A percentile compares a stretch with the other conserved stretches of the same genome.
These are phyloP conservation scores for Rhorus exstirpatorius DNA, from an alignment of 2,888 invertebrate genomes.

Conservation along the genomic window DNA sequence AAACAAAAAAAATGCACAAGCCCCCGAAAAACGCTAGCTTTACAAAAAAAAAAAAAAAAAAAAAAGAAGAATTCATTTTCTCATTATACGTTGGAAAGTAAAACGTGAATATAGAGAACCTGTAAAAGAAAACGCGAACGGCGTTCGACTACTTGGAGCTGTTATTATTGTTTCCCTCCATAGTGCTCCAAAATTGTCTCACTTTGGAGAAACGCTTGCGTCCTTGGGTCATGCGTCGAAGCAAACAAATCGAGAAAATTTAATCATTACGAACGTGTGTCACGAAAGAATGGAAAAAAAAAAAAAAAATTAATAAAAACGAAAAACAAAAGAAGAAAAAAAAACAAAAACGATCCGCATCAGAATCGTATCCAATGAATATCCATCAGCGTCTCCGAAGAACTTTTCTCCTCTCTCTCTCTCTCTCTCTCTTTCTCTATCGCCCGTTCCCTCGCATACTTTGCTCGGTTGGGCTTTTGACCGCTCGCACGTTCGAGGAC, in stretches of 20 bases:
- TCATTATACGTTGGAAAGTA: not conserved
- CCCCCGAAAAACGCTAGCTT: not conserved
- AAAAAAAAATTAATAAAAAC: conserved; percentile 54
- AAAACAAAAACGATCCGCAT: conserved; percentile 58
- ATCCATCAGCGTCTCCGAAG: no score
- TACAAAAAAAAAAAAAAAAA: conserved; percentile 25
- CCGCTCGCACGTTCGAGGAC: conserved; percentile 28
- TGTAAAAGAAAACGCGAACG: conserved; percentile 51
- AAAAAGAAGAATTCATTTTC: no score
- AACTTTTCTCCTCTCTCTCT: no score
- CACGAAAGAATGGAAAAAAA: conserved; percentile 58
- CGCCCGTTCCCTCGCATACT: conserved; percentile 52
- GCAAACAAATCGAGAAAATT: conserved; percentile 67
- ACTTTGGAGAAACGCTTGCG: conserved; percentile 85
- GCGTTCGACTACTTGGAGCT: conserved; percentile 67
- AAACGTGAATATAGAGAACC: conserved; percentile 52
- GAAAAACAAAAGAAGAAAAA: conserved; percentile 68
- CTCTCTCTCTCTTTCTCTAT: no score
- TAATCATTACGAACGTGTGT: conserved; percentile 54
- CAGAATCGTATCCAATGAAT: conserved; percentile 8
- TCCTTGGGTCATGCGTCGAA: conserved; percentile 82
- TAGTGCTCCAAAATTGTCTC: conserved; percentile 85
- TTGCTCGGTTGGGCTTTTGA: conserved; percentile 61
- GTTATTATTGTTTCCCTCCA: conserved; percentile 83
- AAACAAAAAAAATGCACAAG: no score